A percentile compares a stretch with the other conserved stretches of the same genome.
Evolutionary conservation across 2,113 vertebrate species (phyloP).

Genomic region (Picathartes gymnocephalus): DNA sequence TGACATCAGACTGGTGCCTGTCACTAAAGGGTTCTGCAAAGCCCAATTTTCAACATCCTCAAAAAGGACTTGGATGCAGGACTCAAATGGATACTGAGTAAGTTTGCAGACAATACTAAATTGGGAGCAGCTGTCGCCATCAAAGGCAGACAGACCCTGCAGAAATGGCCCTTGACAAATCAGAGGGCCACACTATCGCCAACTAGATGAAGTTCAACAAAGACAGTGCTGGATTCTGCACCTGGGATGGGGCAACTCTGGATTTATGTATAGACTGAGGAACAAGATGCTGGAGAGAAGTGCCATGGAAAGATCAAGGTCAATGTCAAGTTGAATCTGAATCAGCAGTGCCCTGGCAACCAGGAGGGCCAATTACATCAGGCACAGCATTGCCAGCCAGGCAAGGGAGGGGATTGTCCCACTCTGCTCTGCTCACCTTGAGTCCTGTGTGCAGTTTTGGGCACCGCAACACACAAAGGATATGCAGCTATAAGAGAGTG

Average conservation of each 20-base stretch:
- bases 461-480: neutral
- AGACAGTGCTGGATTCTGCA: neutral
- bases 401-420: neutral
- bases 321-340: neutral
- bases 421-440: rapidly evolving
- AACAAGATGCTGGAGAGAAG: neutral
- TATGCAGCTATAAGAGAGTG: neutral
- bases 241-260: neutral
- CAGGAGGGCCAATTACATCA: neutral
- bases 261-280: neutral
- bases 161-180: neutral
- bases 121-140: neutral
- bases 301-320: neutral
- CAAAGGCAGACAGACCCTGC: neutral
- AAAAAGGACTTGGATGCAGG: neutral
- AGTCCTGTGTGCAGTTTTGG: neutral
- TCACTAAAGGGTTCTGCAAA: neutral
- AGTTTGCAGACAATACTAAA: neutral
- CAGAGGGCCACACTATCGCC: neutral
- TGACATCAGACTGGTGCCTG: neutral
- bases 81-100: neutral
- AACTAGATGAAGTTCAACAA: neutral
- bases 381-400: rapidly evolving
- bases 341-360: neutral
- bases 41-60: neutral